Conservation (phyloP, 2,888 invertebrate genomes). For the Spodoptera picta region DNA sequence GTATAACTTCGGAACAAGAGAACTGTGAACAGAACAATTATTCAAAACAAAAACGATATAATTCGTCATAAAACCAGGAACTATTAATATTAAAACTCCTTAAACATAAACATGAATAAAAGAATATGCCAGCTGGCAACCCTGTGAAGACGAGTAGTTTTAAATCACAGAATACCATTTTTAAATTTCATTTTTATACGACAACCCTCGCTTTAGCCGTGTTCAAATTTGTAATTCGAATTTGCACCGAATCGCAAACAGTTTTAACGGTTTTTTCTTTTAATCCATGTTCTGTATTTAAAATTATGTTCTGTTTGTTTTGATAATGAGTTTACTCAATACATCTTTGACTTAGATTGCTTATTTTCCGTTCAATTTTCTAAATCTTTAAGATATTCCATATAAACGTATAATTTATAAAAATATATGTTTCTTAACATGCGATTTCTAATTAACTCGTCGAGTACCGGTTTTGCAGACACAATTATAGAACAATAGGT, state of each 20-base stretch:
- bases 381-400: no score
- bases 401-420: no score
- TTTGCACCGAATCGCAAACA: conserved; percentile 58
- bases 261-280: conserved; percentile 57
- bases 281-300: conserved; percentile 51
- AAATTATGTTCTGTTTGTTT: conserved; percentile 52
- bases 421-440: no score
- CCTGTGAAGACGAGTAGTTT: conserved; percentile 54
- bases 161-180: conserved; percentile 58
- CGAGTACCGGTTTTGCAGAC: no score
- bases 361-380: conserved; percentile 1
- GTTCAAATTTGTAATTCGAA: conserved; percentile 65
- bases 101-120: conserved; percentile 49
- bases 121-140: conserved; percentile 53
- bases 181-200: conserved; percentile 60
- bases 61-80: conserved; percentile 33
- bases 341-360: conserved; percentile 22
- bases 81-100: conserved; percentile 45
- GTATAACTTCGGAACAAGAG: no score
- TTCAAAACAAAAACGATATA: conserved; percentile 22
- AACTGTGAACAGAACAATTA: conserved; percentile 3
- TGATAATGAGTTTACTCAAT: conserved; percentile 31
- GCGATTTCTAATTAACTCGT: no score
- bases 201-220: conserved; percentile 61
- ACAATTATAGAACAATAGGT: no score